These are phyloP conservation scores for Allacma fusca DNA, from an alignment of 2,888 invertebrate genomes.

Conservation along the genomic window DNA sequence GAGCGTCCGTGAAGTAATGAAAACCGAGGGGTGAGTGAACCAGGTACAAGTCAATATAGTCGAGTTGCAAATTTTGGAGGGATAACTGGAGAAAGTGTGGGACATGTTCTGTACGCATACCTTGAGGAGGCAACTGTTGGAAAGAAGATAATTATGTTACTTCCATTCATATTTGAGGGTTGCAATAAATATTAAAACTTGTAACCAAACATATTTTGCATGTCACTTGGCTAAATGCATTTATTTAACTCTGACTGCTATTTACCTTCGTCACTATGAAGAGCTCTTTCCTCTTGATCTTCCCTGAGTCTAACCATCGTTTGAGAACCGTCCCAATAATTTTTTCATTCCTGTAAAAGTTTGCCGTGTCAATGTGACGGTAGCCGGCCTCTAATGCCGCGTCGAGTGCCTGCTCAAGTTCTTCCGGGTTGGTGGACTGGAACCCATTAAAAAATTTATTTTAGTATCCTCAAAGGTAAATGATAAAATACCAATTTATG, in stretches of 20 bases:
- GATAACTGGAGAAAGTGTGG: slow-evolving; percentile 56
- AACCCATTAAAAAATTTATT: neutral
- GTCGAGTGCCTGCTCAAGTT: slow-evolving; percentile 71
- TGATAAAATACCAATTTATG: no score
- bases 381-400: slow-evolving; percentile 79
- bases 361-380: slow-evolving; percentile 83
- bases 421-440: slow-evolving; percentile 44
- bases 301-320: slow-evolving; percentile 75
- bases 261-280: slow-evolving; percentile 83
- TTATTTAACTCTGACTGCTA: no score
- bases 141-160: no score
- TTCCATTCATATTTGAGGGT: no score
- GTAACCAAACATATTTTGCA: no score
- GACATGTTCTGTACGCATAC: slow-evolving; percentile 50
- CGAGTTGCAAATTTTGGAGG: slow-evolving; percentile 74
- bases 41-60: slow-evolving; percentile 84
- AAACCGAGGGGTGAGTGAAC: slow-evolving; percentile 81
- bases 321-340: slow-evolving; percentile 77
- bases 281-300: slow-evolving; percentile 76
- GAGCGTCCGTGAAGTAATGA: slow-evolving; percentile 43
- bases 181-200: no score
- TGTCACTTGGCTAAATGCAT: no score
- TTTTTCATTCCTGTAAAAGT: slow-evolving; percentile 79
- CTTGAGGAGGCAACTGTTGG: slow-evolving; percentile 56
- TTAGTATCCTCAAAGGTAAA: no score